Base-by-base conservation (phyloP, 30 jellyfish, hydroid and myxozoan species). In the Turritopsis dohrnii region DNA sequence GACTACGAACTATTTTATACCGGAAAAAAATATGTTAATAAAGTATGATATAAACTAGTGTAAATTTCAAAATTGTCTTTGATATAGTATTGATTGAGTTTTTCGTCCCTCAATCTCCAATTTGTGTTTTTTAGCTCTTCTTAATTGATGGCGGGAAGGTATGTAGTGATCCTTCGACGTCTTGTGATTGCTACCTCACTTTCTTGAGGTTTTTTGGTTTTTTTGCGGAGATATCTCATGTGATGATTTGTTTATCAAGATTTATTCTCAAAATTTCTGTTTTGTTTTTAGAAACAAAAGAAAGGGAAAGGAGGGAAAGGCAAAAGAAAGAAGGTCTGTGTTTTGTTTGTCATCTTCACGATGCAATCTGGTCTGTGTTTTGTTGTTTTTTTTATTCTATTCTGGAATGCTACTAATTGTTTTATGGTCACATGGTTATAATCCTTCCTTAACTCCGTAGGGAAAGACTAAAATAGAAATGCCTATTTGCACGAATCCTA, bases 91-190 rank as follows among this genome's bases (percentile, higher is more conserved):
- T 41, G 60, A 3, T 41, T 41, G 13, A 3, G 5, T 41, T 41
- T 41, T 41, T 41, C 13, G 13, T 41, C 60, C n/a, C 13, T 41
- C 60, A 66, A 66, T 25, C 24, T 74, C 8, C 23, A 0, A 22
- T 60, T 53, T 60, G 20, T 65, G 8, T 66, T 74, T 82, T 65
- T 24, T 83, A 89, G 96, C 88, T 80, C 5, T 89, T 71, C 76
- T 54, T 84, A 21, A 29, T 89, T n/a, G 96, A 82, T 75, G 96
- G 96, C 19, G 96, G 96, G 26, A 89, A 89, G 96, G 96, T 89
- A 52, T 9, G 89, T 18, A 1, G 19, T 21, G 9, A 8, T 69
- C 77, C 9, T 69, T n/a, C 19, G 30, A 69, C 19, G 30, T 7
- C 9, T 69, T 1, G 16, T 69, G 9, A 27, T 69, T 23, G 21